A percentile compares a stretch with the other conserved stretches of the same genome.
Conservation (phyloP, 2,797 vertebrate species). For the Siniperca scherzeri region DNA sequence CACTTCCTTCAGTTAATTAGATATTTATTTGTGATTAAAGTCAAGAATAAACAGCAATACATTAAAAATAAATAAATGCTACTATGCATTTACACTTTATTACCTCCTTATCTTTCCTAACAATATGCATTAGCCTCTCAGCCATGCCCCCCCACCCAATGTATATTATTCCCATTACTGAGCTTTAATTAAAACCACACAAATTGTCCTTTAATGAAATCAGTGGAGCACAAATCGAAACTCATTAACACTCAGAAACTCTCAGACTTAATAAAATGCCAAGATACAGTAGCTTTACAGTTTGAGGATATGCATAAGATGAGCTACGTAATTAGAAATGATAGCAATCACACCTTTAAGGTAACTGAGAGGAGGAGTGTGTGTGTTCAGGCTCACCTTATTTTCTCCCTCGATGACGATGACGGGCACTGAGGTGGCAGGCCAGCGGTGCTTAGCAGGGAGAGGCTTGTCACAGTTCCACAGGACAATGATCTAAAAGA, state of each 20-base stretch:
- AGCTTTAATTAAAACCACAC: conserved; percentile 78
- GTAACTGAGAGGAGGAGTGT: neutral
- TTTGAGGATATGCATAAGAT: conserved; percentile 17
- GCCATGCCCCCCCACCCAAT: conserved; percentile 5
- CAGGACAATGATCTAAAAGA: conserved; percentile 91
- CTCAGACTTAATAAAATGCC: conserved; percentile 30
- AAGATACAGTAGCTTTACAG: conserved; percentile 45
- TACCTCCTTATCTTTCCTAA: conserved; percentile 47
- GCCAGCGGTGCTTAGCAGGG: conserved; percentile 97
- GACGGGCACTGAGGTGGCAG: conserved; percentile 94
- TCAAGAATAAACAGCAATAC: conserved; percentile 25
- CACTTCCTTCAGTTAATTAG: conserved; percentile 41
- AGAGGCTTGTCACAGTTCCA: conserved; percentile 99
- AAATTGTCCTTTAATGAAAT: conserved; percentile 72
- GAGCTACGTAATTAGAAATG: conserved; percentile 35
- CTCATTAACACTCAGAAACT: conserved; percentile 65
- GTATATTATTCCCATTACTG: conserved; percentile 68
- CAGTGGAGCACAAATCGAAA: conserved; percentile 70
- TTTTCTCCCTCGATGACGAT: conserved; percentile 97
- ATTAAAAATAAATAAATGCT: conserved; percentile 33
- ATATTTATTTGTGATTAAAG: conserved; percentile 39
- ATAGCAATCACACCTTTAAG: conserved; percentile 30
- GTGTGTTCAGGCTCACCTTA: conserved; percentile 91
- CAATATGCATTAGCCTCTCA: conserved; percentile 48
- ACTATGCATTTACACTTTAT: neutral